These are phyloP conservation scores for Akabosia matsudoensis DNA, from an alignment of 1,140 invertebrate genomes.

Conservation along the genomic window DNA sequence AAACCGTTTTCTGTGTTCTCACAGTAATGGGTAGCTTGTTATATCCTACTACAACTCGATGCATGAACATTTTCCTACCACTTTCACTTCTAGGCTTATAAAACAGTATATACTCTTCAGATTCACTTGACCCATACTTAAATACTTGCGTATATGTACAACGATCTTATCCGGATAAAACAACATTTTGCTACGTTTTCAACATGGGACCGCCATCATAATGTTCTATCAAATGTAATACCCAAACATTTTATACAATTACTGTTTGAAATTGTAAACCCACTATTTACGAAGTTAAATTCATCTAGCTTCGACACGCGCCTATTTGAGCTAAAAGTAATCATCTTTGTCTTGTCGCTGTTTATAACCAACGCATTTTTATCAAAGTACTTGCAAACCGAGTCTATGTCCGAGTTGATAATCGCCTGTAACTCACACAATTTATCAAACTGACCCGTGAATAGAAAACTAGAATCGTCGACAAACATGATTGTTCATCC, in stretches of 20 bases:
- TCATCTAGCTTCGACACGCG: neutral
- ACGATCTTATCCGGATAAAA: neutral
- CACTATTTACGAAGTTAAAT: neutral
- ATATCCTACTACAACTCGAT: too few species aligned
- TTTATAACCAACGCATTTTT: neutral
- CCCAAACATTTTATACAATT: neutral
- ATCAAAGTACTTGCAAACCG: neutral
- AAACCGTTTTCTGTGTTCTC: too few species aligned
- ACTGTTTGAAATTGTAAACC: neutral
- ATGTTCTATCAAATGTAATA: neutral
- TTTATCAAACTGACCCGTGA: neutral
- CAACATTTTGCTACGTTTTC: too few species aligned
- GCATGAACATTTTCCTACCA: too few species aligned
- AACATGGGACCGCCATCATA: neutral
- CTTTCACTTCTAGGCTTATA: too few species aligned
- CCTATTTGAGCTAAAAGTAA: neutral
- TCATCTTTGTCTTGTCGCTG: neutral
- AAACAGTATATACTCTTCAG: too few species aligned
- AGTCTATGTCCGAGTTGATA: neutral
- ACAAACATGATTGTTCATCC: neutral
- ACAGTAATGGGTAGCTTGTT: too few species aligned
- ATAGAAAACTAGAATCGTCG: neutral
- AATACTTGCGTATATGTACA: neutral
- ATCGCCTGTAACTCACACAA: neutral
- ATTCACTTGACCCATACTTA: neutral